Base-by-base conservation (phyloP, 2,113 vertebrate genomes). In the Oophaga pumilio region DNA sequence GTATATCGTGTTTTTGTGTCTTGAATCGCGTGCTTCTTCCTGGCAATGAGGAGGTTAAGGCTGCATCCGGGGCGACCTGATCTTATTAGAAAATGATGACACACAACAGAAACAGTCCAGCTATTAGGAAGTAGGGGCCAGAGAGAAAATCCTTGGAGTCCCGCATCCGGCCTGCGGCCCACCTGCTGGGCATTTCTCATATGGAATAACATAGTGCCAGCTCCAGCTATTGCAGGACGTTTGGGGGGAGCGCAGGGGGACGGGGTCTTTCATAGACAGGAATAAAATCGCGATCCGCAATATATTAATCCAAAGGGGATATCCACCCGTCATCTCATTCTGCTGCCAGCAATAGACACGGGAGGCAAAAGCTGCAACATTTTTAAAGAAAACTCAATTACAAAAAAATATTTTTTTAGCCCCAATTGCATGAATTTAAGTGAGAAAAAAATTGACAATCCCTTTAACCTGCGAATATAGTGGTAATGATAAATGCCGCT, bases 121-220 rank as follows among this genome's bases (percentile, higher is more conserved):
- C 56, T 80, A 80, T 80, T 60, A 80, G 78, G 78, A 80, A 80
- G 78, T 74, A 50, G 18, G 71, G 71, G 71, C 71, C 78, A 80
- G 56, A 43, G 50, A 43, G 50, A 60, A 60, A 80, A 80, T 80
- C 53, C 57, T 80, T 60, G 60, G 49, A 60, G 26, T 60, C 56
- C 56, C 17, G 78, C 78, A 60, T 80, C 78, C 57, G 78, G 78
- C 22, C 24, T 13, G 76, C 53, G 2, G 28, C 17, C 26, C 78
- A 60, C 78, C 78, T 80, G 78, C 57, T 33, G 77, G 77, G 50
- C 50, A 79, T 59, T 79, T 59, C 77, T 57, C 20, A 80, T 60
- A 80, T 43, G 43, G 78, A 26, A 22, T 28, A 22, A 60, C 26
- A 11, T 0, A 22, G 15, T 60, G 24, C 56, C 57, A 60, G 26